A percentile compares a stretch with the other conserved stretches of the same genome.
These are phyloP conservation scores for Pentamera pediparva DNA, from an alignment of 53 echinoderm and acorn worm species.

Conservation along the genomic window DNA sequence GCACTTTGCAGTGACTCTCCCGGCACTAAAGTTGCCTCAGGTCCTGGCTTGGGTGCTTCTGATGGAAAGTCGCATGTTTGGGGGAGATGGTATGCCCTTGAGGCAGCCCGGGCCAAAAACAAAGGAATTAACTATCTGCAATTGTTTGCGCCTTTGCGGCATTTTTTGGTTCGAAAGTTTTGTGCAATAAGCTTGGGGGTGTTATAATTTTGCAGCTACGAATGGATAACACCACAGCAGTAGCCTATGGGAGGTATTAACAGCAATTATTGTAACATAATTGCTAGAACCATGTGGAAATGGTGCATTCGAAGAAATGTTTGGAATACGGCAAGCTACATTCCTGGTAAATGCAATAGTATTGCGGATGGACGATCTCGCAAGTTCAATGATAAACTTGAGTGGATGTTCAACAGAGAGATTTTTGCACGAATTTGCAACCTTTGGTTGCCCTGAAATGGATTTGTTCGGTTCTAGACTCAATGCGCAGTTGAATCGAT, in stretches of 20 bases:
- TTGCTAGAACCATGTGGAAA: slow-evolving; percentile 45
- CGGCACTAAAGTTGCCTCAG: slow-evolving; percentile 51
- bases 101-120: background rate
- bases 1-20: slow-evolving; percentile 15
- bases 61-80: slow-evolving; percentile 10
- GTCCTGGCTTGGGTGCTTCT: slow-evolving; percentile 46
- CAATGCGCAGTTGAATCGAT: slow-evolving; percentile 42
- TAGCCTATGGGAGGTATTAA: slow-evolving; percentile 60
- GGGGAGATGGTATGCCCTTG: slow-evolving; percentile 40
- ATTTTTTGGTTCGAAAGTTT: slow-evolving; percentile 37
- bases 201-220: slow-evolving; percentile 37
- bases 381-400: slow-evolving; percentile 35
- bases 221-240: slow-evolving; percentile 65
- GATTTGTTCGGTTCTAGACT: slow-evolving; percentile 53
- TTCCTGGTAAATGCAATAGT: slow-evolving; percentile 44
- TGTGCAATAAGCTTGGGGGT: slow-evolving; percentile 24
- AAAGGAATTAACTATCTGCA: slow-evolving; percentile 55
- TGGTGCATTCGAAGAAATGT: slow-evolving; percentile 51
- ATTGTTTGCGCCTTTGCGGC: slow-evolving; percentile 36
- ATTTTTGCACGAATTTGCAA: slow-evolving; percentile 20
- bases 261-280: background rate
- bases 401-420: slow-evolving; percentile 49
- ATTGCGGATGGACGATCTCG: slow-evolving; percentile 43
- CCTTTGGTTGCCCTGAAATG: slow-evolving; percentile 28
- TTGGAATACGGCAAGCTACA: slow-evolving; percentile 40